Evolutionary conservation across 2,888 invertebrate genomes (phyloP), one percentile per base, ranked within the genome.

Genomic region (Erynnis tages): DNA sequence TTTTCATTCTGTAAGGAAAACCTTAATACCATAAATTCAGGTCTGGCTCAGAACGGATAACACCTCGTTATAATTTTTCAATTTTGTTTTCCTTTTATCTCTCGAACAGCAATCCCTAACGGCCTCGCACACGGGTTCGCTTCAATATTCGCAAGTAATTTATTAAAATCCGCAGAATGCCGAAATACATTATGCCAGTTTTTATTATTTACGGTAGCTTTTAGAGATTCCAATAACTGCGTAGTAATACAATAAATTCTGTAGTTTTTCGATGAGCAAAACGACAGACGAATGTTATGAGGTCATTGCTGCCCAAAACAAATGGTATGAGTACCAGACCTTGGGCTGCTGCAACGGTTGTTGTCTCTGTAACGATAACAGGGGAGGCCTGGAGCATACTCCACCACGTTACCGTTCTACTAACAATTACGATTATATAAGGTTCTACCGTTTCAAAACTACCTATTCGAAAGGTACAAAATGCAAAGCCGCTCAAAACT

Each of bases 81-180:
- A 1, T 11, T 25, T 25, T n/a, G n/a, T n/a, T 40, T 40, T 29
- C 17, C 16, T 27, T 29, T 43, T 19, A 43, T 40, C 40, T 13
- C 19, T 7, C 10, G 14, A 29, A 11, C 7, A 13, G 17, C 41
- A 30, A 11, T 43, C 43, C 43, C 30, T 6, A 8, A 25, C 3
- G 41, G 41, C 16, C 23, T 17, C 7, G 27, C 19, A 19, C 19
- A 29, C 43, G 41, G 17, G 30, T 43, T 30, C 19, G 17, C 30
- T 19, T 43, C 43, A 43, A 30, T 43, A 43, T 41, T 27, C 8
- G 41, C 27, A 2, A 27, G 35, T 46, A 46, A 46, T 46, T 35
- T 46, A 46, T 46, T 46, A 46, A 46, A 46, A 35, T 46, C 27
- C 35, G 25, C 27, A 35, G 25, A 27, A 41, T 16, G 27, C 41